Base-by-base conservation (phyloP, 1,140 invertebrate species). In the Drosophila prosaltans region DNA sequence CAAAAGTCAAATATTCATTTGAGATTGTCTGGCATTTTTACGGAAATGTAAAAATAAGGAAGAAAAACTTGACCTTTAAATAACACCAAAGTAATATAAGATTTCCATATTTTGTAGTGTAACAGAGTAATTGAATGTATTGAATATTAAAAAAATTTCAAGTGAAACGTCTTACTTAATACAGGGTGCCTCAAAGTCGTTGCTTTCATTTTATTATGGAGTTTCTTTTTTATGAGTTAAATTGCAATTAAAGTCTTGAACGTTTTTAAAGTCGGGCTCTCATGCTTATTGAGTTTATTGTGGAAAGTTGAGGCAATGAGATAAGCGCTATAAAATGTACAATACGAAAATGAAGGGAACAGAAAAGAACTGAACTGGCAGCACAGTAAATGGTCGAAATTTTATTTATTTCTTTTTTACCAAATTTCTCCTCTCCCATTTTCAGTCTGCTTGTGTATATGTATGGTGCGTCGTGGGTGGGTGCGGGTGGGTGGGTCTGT, bases 321-420 rank as follows among this genome's bases (percentile, higher is more conserved):
- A 82, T 72, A 73, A 73, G 45, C 64, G 64, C 59, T 40, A 79
- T 72, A 77, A 77, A 82, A 74, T 65, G 68, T 65, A 76, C 75
- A 78, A 71, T 78, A 62, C 60, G 45, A 63, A 67, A 84, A 55
- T 61, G 64, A 54, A 67, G 69, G 74, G 59, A 73, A 65, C 69
- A 74, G 74, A 64, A 63, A 86, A 36, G 32, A 36, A 30, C 28
- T 2, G 32, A 36, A 30, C 28, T 2, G 28, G 28, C 28, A 30
- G 32, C 32, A 36, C 32, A 36, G 32, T 36, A 36, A 86, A 68
- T 45, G 66, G 26, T 65, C 59, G 65, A 88, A 83, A 65, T 88
- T 86, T 77, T 82, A 88, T 88, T 86, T 86, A 86, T 86, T 88
- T 83, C 76, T 66, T 67, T 88, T 82, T 51, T 40, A 69, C 61